Evolutionary conservation across 2,888 invertebrate species (phyloP), one percentile per base, ranked within the genome.

Genomic region (Drosophila formosana): DNA sequence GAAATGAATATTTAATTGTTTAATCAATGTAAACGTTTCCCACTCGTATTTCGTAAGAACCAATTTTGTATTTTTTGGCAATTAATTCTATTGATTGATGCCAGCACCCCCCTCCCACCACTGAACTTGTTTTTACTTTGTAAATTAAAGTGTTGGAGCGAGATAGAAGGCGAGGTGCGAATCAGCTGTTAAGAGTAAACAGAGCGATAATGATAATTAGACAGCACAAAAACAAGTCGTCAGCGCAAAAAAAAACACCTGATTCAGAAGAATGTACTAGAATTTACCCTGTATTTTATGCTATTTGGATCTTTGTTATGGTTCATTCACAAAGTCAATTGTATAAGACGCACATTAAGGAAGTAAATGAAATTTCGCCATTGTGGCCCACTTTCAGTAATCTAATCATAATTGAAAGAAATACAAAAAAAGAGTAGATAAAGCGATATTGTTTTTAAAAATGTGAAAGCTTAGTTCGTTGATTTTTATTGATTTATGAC

Each of bases 161-260:
- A 23, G 45, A 63, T 26, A 34, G 13, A 37, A n/a, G 11, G 43
- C 13, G 34, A 61, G 45, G 45, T 68, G 62, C 47, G 52, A 75
- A 52, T 37, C 34, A 52, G 64, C 43, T 47, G 75, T 49, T 45
- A 50, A 71, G 37, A 49, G 57, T 52, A 61, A 61, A 70, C 53
- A 63, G 25, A 25, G 62, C 34, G 52, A 67, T 72, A 75, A 64
- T 72, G 63, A 67, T 60, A 75, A 65, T 57, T 66, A 32, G 47
- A 49, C 46, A 47, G 30, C 32, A 61, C 5, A 39, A 51, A 50
- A 66, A 66, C 55, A 55, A 45, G 50, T 51, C 55, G 66, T 56
- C 55, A 63, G 66, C 55, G 37, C 50, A 39, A 47, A 39, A 41
- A 43, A 45, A 52, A 61, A 50, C 60, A 60, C 52, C 47, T 46